Percentiles rank a stretch among this genome's conserved stretches.
Evolutionary conservation across 2,888 invertebrate genomes (phyloP).

Genomic region (Lasioglossum calceatum): DNA sequence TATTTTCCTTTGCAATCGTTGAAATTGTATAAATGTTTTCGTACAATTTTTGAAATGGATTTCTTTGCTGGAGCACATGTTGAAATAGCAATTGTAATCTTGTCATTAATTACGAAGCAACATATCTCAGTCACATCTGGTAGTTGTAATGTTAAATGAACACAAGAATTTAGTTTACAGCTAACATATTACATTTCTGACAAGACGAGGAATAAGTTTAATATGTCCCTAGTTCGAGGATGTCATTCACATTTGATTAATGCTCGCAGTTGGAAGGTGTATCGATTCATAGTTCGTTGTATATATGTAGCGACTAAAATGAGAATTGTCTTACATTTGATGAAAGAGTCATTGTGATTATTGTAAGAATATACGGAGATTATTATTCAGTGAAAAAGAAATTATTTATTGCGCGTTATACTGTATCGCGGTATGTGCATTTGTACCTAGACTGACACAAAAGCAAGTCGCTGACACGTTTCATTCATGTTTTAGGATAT

Average conservation of each 20-base stretch:
- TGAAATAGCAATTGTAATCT: neutral
- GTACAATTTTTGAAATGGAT: neutral
- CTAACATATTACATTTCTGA: neutral
- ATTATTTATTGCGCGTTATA: neutral
- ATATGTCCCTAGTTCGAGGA: neutral
- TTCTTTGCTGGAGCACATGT: neutral
- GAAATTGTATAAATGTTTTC: neutral
- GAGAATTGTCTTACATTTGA: neutral
- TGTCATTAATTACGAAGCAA: neutral
- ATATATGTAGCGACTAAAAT: neutral
- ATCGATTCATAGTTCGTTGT: neutral
- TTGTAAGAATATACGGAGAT: neutral
- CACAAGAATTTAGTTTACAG: neutral
- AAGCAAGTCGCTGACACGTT: constrained; percentile 48
- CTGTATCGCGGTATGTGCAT: neutral
- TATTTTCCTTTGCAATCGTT: neutral
- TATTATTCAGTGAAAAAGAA: neutral
- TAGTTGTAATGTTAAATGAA: neutral
- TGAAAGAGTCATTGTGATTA: neutral
- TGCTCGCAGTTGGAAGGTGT: neutral
- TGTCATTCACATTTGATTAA: neutral
- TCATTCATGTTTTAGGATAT: constrained; percentile 70
- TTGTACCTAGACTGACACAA: neutral
- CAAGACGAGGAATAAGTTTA: neutral
- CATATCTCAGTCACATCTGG: neutral